Conservation (phyloP, 64 coral and sea anemone species). For the Stichodactyla helianthus region DNA sequence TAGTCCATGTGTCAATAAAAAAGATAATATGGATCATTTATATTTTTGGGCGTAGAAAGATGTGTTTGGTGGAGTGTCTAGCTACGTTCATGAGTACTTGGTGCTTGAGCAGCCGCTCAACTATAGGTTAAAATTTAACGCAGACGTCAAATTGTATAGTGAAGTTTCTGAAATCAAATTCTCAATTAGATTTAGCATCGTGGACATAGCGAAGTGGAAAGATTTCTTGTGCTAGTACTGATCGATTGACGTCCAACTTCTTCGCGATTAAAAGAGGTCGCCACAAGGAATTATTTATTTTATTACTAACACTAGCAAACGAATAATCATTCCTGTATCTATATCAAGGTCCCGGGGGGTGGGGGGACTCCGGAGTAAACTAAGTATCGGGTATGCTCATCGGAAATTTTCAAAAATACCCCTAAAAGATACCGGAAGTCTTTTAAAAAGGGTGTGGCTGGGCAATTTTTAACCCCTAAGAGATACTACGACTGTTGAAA, state of each 20-base stretch:
- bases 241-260: not conserved
- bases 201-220: not conserved
- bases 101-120: too few relatives aligned
- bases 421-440: too few relatives aligned
- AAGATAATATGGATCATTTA: not conserved
- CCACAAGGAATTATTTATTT: not conserved
- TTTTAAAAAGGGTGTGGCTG: too few relatives aligned
- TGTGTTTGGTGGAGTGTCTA: not conserved
- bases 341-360: too few relatives aligned
- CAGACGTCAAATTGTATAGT: not conserved
- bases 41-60: not conserved
- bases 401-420: too few relatives aligned
- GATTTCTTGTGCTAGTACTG: not conserved
- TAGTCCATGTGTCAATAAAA: not conserved
- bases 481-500: too few relatives aligned
- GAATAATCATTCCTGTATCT: too few relatives aligned
- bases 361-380: too few relatives aligned
- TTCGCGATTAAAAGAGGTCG: not conserved
- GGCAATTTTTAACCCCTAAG: too few relatives aligned
- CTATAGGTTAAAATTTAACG: not conserved
- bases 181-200: not conserved
- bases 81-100: too few relatives aligned
- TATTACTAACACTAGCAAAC: too few relatives aligned
- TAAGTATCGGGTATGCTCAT: too few relatives aligned
- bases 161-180: not conserved